These are phyloP conservation scores for Tangara arthus DNA, from an alignment of 2,797 vertebrate species.

Conservation along the genomic window DNA sequence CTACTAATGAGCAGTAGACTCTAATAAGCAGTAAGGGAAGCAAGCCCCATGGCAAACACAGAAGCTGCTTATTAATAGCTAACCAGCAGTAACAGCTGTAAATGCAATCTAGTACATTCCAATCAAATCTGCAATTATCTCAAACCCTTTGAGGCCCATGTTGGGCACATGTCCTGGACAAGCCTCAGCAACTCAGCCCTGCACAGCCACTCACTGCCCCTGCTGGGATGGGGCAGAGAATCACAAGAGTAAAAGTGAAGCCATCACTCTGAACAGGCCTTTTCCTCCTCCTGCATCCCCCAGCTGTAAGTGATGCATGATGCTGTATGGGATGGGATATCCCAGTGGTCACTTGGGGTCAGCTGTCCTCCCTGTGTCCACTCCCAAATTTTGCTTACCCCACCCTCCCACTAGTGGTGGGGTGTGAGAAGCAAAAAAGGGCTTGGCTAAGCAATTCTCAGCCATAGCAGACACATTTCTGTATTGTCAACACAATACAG, in stretches of 20 bases:
- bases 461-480: background rate
- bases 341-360: background rate
- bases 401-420: background rate
- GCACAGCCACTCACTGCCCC: background rate
- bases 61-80: background rate
- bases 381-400: background rate
- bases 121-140: background rate
- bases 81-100: background rate
- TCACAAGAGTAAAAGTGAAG: background rate
- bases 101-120: background rate
- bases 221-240: background rate
- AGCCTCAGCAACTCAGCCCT: background rate
- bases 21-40: background rate
- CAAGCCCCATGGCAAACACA: background rate
- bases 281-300: background rate
- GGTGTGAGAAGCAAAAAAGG: background rate
- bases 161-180: background rate
- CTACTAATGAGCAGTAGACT: background rate
- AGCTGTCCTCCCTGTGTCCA: background rate
- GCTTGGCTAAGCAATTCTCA: background rate
- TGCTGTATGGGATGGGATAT: background rate
- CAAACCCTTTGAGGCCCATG: rapidly evolving
- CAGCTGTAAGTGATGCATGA: background rate
- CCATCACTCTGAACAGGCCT: background rate
- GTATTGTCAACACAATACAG: too few relatives aligned